These are phyloP conservation scores for Molossus molossus DNA, from an alignment of 2,797 vertebrate genomes.

Conservation along the genomic window DNA sequence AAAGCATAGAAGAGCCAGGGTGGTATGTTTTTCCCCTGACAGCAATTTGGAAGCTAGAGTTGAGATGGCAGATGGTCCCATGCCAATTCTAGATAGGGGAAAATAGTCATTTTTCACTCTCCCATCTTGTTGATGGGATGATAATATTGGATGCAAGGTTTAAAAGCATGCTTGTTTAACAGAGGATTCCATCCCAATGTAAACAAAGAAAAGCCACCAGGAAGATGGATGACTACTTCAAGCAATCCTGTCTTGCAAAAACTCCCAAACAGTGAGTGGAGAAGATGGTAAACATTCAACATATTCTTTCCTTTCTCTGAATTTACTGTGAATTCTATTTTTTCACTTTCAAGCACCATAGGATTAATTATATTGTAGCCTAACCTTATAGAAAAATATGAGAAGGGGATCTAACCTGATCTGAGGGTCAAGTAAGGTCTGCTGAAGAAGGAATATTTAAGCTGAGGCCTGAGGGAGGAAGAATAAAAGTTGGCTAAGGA, in stretches of 20 bases:
- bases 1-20: not conserved
- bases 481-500: not conserved
- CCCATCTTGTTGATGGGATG: not conserved
- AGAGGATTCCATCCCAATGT: not conserved
- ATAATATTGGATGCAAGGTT: not conserved
- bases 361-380: not conserved
- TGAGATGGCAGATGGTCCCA: not conserved
- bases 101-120: not conserved
- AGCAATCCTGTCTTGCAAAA: constrained; percentile 1
- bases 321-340: not conserved
- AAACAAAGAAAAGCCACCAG: constrained; percentile 8
- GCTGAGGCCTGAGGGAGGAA: not conserved
- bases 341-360: not conserved
- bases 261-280: not conserved
- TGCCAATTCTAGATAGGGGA: not conserved
- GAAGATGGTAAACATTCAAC: not conserved
- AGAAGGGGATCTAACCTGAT: not conserved
- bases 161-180: not conserved
- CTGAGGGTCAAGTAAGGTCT: not conserved
- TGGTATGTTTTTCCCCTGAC: not conserved
- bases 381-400: not conserved
- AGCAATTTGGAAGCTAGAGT: not conserved
- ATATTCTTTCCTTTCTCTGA: not conserved
- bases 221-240: not conserved
- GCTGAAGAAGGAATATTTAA: not conserved